A percentile compares a stretch with the other conserved stretches of the same genome.
These are phyloP conservation scores for Cryptomyrus ogoouensis DNA, from an alignment of 2,113 vertebrate species.

Conservation along the genomic window DNA sequence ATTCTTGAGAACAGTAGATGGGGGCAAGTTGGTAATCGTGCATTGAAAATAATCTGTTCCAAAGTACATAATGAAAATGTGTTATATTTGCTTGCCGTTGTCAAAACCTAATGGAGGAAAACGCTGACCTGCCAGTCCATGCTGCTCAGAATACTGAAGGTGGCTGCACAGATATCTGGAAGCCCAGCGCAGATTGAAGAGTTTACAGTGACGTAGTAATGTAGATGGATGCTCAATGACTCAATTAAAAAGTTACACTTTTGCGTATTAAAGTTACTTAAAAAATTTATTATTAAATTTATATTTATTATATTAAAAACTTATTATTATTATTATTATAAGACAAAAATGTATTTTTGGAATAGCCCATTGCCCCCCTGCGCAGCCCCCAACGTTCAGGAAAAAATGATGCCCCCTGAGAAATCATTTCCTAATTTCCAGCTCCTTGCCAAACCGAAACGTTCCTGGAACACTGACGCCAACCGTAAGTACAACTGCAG, in stretches of 20 bases:
- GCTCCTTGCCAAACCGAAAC: conserved; percentile 33
- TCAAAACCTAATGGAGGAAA: not conserved
- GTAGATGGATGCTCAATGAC: not conserved
- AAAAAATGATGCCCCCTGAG: conserved; percentile 30
- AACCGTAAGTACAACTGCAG: conserved; percentile 34
- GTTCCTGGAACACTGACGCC: conserved; percentile 29
- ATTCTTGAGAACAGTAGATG: not conserved
- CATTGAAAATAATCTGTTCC: not conserved
- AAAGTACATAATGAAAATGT: not conserved
- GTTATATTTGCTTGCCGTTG: not conserved
- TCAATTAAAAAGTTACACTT: not conserved
- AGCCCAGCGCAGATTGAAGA: not conserved
- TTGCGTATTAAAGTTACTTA: not conserved
- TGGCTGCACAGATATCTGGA: not conserved
- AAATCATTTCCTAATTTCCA: conserved; percentile 36
- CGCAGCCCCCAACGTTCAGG: conserved; percentile 10
- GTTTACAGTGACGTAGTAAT: not conserved
- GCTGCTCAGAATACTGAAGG: not conserved
- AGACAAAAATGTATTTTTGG: not conserved
- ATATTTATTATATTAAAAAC: no score
- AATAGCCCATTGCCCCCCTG: not conserved
- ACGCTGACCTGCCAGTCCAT: not conserved
- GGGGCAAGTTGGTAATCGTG: not conserved
- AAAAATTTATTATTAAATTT: not conserved
- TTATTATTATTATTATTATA: not conserved